Conservation (phyloP, 2,113 vertebrate genomes). For the Nyctibius bracteatus region DNA sequence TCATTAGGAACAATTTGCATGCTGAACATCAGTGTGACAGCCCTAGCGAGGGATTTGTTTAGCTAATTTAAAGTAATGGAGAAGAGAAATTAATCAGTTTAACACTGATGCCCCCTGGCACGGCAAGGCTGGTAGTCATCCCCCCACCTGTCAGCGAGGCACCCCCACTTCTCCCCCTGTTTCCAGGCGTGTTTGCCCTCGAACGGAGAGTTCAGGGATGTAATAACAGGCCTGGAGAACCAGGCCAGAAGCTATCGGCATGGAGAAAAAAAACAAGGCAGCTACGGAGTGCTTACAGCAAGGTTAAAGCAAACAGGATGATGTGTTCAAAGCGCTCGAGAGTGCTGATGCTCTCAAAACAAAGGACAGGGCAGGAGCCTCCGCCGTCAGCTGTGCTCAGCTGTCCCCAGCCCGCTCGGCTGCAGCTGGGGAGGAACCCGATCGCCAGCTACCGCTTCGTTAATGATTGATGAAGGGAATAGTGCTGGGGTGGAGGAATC, state of each 20-base stretch:
- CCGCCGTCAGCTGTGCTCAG: neutral
- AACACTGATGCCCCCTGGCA: constrained; percentile 16
- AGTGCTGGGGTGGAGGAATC: neutral
- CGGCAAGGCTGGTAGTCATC: neutral
- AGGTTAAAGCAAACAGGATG: constrained; percentile 32
- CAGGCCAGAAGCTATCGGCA: neutral
- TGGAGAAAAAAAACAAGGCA: neutral
- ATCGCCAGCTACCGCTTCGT: neutral
- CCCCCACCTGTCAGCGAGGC: neutral
- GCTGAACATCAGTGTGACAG: constrained; percentile 67
- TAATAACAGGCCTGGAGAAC: neutral
- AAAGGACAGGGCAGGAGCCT: neutral
- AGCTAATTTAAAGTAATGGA: constrained; percentile 73
- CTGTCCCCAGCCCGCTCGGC: neutral
- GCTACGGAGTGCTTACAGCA: neutral
- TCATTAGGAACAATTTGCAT: constrained; percentile 74
- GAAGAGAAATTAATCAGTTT: constrained; percentile 70
- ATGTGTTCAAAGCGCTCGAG: neutral
- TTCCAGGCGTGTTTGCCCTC: neutral
- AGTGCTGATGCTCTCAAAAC: neutral
- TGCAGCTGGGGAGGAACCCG: neutral
- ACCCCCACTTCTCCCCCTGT: neutral
- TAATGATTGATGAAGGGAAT: constrained; percentile 20
- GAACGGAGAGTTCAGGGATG: neutral
- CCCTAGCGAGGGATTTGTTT: constrained; percentile 70